These are phyloP conservation scores for Ramphastos sulfuratus DNA, from an alignment of 2,113 vertebrate genomes.

Conservation along the genomic window DNA sequence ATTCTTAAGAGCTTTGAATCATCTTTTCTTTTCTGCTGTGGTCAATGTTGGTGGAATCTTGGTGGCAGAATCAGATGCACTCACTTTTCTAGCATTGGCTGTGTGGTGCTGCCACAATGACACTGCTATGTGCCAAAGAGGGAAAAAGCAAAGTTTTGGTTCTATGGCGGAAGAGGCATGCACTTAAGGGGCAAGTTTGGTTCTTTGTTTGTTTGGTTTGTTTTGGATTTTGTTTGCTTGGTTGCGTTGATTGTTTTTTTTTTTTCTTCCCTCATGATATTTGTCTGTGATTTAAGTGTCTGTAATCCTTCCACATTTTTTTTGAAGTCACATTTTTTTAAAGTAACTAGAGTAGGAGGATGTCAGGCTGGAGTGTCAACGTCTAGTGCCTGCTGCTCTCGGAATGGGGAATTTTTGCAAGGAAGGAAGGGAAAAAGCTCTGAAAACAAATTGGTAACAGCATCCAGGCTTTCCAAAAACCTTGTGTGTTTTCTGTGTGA, in stretches of 20 bases:
- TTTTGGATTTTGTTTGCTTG: background rate
- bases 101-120: background rate
- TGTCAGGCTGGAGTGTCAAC: background rate
- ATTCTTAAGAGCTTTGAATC: background rate
- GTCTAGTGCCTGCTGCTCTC: background rate
- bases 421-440: background rate
- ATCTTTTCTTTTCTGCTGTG: fast-evolving
- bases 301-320: background rate
- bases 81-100: background rate
- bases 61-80: background rate
- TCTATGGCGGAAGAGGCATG: background rate
- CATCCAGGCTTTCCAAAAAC: background rate
- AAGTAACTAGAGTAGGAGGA: background rate
- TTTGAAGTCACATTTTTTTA: background rate
- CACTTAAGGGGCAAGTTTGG: background rate
- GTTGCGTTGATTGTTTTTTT: background rate
- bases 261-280: background rate
- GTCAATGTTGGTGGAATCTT: background rate
- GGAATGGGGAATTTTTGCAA: background rate
- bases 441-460: background rate
- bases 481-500: background rate
- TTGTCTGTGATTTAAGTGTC: background rate
- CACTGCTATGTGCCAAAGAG: background rate
- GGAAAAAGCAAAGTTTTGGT: background rate
- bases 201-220: too few species aligned